phyloP scores from a whole-genome alignment of 2,113 vertebrate species.

The Petrocephalus zakoni region DNA sequence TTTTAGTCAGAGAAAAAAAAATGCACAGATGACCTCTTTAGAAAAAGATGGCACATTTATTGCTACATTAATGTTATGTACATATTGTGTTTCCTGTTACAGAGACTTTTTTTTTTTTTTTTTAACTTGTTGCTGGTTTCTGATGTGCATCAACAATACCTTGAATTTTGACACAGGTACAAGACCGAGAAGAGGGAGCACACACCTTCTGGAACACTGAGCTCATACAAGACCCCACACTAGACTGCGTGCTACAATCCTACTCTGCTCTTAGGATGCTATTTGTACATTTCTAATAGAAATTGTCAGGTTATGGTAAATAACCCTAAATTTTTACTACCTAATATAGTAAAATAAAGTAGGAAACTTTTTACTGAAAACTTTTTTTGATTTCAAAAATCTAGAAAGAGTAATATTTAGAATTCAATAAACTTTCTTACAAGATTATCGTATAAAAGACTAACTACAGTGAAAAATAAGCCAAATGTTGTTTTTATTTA shows the following conservation, averaged over 20 bases:
- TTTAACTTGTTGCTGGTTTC: slow-evolving; percentile 73
- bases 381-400: slow-evolving; percentile 98
- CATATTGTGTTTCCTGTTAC: slow-evolving; percentile 94
- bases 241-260: slow-evolving; percentile 78
- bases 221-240: slow-evolving; percentile 79
- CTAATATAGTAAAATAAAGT: slow-evolving; percentile 99
- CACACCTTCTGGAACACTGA: slow-evolving; percentile 76
- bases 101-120: slow-evolving; percentile 57
- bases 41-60: slow-evolving; percentile 99
- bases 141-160: slow-evolving; percentile 85
- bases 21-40: slow-evolving; percentile 71
- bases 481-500: slow-evolving; percentile 84
- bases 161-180: slow-evolving; percentile 88
- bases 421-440: slow-evolving; percentile 99
- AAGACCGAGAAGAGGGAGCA: slow-evolving; percentile 76
- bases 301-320: slow-evolving; percentile 96
- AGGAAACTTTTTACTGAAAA: slow-evolving; percentile 99
- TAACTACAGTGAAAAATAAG: slow-evolving; percentile 99
- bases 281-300: slow-evolving; percentile 85
- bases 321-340: slow-evolving; percentile 99
- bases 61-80: slow-evolving; percentile 99
- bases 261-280: slow-evolving; percentile 81
- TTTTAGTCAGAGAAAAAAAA: slow-evolving; percentile 40
- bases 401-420: slow-evolving; percentile 99
- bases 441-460: slow-evolving; percentile 99